Base-by-base conservation (phyloP, 1,140 invertebrate species). In the Conus betulinus region DNA sequence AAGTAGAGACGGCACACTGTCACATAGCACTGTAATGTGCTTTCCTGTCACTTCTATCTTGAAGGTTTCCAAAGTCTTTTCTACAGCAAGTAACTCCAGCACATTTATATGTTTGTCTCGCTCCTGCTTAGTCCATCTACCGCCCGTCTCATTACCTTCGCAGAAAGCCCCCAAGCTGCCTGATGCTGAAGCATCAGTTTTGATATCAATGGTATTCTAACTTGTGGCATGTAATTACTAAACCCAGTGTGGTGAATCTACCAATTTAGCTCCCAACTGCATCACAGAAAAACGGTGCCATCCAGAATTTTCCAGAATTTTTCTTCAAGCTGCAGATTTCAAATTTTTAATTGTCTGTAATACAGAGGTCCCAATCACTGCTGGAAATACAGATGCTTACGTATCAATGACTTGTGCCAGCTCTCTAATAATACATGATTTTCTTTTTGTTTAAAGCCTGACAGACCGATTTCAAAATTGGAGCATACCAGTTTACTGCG, bases 121-220 rank as follows among this genome's bases (percentile, higher is more conserved):
- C n/a, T 53, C 53, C 39, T 83, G 20, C 51, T 15, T 52, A 23
- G 17, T 83, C 39, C 81, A 53, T 83, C 39, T 83, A 23, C 23
- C 39, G 7, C 53, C 53, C 11, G 81, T 52, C 39, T 52, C 23
- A 10, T 39, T 83, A 8, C 39, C 81, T 10, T 53, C 15, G 15
- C 53, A 53, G 10, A 57, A 6, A 39, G 51, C 39, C 20, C 53
- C 53, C 39, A 11, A 83, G 51, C 53, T 13, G 10, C 53, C 81
- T 39, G 81, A 83, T 82, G 81, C 51, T 7, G 81, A 82, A 23
- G 81, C 81, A 82, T 82, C 81, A 39, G 81, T 82, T 27, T 55
- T 52, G 23, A 82, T 52, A 10, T 52, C 23, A 8, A 52, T 23
- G 11, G 39, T 10, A 39, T 8, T 6, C 8, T 52, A 11, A 23